Percentiles rank a stretch among this genome's conserved stretches.
phyloP scores from a whole-genome alignment of 2,113 vertebrate genomes.

The Thalassoma bifasciatum region DNA sequence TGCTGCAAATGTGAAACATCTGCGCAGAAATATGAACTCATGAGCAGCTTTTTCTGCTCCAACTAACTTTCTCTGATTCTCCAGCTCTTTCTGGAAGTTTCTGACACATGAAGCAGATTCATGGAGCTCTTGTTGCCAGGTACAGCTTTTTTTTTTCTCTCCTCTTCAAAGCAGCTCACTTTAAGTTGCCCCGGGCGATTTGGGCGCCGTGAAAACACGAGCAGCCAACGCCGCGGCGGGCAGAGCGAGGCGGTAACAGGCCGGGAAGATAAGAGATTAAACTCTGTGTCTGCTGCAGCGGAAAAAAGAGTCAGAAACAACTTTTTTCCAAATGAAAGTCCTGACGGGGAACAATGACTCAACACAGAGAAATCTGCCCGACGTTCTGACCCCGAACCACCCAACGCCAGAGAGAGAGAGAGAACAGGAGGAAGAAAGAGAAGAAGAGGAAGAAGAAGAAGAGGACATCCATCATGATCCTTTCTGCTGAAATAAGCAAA shows the following conservation, averaged over 20 bases:
- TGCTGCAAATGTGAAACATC: slow-evolving; percentile 61
- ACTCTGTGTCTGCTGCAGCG: slow-evolving; percentile 28
- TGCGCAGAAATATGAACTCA: slow-evolving; percentile 42
- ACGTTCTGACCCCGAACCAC: slow-evolving; percentile 37
- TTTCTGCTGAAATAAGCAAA: slow-evolving; percentile 56
- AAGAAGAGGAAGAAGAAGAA: slow-evolving; percentile 15
- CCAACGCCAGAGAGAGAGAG: slow-evolving; percentile 24
- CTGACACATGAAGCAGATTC: slow-evolving; percentile 81
- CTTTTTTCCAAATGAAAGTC: slow-evolving; percentile 49
- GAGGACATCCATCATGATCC: slow-evolving; percentile 34
- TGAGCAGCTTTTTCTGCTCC: slow-evolving; percentile 22
- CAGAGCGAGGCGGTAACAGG: slow-evolving; percentile 40
- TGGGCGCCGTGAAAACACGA: slow-evolving; percentile 62
- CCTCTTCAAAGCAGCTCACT: slow-evolving; percentile 71
- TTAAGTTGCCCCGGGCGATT: slow-evolving; percentile 70
- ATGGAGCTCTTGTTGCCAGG: slow-evolving; percentile 73
- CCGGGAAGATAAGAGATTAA: slow-evolving; percentile 67
- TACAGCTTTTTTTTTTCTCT: slow-evolving; percentile 53
- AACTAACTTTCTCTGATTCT: too few relatives aligned
- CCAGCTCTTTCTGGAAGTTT: slow-evolving; percentile 77
- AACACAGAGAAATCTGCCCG: slow-evolving; percentile 58
- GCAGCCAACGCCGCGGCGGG: slow-evolving; percentile 3
- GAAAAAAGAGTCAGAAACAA: slow-evolving; percentile 53
- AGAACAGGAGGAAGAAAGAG: neutral
- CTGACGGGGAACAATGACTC: slow-evolving; percentile 52